Evolutionary conservation across 2,113 vertebrate genomes (phyloP).

Genomic region (Pandion haliaetus): DNA sequence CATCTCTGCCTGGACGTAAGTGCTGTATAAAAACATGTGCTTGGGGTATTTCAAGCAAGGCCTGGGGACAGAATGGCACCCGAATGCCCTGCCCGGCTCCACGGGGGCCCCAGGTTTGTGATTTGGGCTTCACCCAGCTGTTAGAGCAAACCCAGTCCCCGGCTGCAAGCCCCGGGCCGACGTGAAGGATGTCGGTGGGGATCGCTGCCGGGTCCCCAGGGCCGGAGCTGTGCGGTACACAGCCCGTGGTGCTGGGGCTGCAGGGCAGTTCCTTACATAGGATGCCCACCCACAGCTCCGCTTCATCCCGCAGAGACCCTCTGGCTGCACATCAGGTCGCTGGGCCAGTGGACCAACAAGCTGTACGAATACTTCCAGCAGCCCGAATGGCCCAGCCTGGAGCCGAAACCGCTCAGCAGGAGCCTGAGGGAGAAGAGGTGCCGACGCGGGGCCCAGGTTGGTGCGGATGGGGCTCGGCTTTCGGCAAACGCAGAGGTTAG

Average conservation of each 20-base stretch:
- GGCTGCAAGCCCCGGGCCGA: fast-evolving
- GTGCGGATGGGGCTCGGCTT: not conserved
- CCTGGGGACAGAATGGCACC: fast-evolving
- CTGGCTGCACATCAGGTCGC: slow-evolving; percentile 86
- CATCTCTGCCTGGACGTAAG: not conserved
- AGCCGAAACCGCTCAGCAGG: slow-evolving; percentile 19
- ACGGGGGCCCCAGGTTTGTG: not conserved
- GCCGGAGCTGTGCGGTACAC: no score
- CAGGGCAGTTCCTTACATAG: fast-evolving
- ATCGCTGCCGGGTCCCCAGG: fast-evolving
- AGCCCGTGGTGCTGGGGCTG: not conserved
- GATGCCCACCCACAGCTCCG: not conserved
- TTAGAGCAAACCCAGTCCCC: not conserved
- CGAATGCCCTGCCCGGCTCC: not conserved
- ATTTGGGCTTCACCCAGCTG: not conserved
- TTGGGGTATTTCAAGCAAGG: not conserved
- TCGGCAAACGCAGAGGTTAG: fast-evolving
- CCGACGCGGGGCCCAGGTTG: slow-evolving; percentile 56
- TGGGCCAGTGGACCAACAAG: slow-evolving; percentile 89
- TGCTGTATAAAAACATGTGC: fast-evolving
- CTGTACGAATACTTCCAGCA: slow-evolving; percentile 84
- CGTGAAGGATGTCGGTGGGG: fast-evolving
- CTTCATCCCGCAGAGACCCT: slow-evolving; percentile 73
- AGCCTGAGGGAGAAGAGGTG: slow-evolving; percentile 51
- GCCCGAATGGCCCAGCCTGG: not conserved